Evolutionary conservation across 2,113 vertebrate species (phyloP).

Genomic region (Apteryx mantelli): DNA sequence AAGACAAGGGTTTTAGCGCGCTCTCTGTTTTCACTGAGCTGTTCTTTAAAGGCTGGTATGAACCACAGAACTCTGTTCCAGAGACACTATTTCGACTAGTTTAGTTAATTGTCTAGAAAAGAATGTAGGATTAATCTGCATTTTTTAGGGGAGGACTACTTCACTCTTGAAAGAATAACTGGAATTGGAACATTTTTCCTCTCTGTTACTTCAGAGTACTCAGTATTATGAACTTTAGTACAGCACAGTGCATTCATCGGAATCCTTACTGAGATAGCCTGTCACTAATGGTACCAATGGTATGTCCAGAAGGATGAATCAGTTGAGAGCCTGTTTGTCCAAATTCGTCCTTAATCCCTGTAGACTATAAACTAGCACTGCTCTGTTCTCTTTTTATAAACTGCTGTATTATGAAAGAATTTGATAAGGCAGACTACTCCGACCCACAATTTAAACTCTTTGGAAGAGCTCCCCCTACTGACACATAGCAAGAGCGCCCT

Average conservation of each 20-base stretch:
- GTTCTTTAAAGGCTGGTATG: accelerated
- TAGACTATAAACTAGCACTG: not conserved
- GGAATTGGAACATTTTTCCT: not conserved
- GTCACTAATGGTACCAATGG: not conserved
- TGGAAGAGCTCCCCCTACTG: constrained; percentile 60
- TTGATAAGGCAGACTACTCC: not conserved
- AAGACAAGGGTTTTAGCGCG: not conserved
- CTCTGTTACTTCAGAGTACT: accelerated
- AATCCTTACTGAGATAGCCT: not conserved
- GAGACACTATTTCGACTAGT: not conserved
- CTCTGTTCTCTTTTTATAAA: not conserved
- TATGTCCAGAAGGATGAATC: not conserved
- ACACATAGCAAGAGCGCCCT: not conserved
- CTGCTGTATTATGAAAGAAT: not conserved
- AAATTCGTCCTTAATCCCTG: not conserved
- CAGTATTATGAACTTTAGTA: not conserved
- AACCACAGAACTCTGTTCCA: accelerated
- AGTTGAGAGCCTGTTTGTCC: not conserved
- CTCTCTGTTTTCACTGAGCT: not conserved
- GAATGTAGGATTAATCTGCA: not conserved
- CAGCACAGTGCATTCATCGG: not conserved
- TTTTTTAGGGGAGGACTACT: not conserved
- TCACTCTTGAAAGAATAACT: not conserved
- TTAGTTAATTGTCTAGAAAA: not conserved
- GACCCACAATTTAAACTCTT: not conserved